Base-by-base conservation (phyloP, 2,113 vertebrate species). In the Phyllostomus discolor region DNA sequence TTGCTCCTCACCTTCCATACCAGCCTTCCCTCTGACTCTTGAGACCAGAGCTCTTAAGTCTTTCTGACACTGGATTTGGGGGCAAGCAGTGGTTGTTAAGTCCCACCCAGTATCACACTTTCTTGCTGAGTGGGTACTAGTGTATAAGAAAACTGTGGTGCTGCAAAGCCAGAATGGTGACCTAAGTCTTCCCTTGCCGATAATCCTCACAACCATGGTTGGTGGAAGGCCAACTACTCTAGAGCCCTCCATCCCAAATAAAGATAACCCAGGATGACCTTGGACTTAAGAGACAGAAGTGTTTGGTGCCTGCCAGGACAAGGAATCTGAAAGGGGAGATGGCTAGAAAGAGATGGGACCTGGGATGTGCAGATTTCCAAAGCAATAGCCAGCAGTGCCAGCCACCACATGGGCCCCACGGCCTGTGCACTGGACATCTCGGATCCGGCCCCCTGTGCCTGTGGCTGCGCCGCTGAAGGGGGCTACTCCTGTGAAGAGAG, bases 401-500 rank as follows among this genome's bases (percentile, higher is more conserved):
- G 99, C 99, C 10, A 99, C 99, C 46, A 99, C 99, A 0, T 99
- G 99, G 11, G 99, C 99, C 28, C 99, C 99, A 1, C 97, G 98
- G 2, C 99, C 99, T 0, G 99, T 99, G 76, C 99, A 99, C 98
- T 99, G 99, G 6, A 99, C 98, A 7, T 99, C 99, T 89, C 99
- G 97, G 96, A 99, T 99, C 15, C 99, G 98, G 19, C 99, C 99
- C 0, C 99, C 99, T 0, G 99, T 99, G 7, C 99, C 99, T 0
- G 99, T 99, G 57, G 99, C 99, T 26, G 99, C 99, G 0, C 99
- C 99, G 3, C 99, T 99, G 98, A 99, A 99, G 0, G 99, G 99
- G 14, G 99, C 99, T 2, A 99, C 99, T 15, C 99, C 99, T 97
- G 59, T 17, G 38, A 86, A 95, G 33, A 97, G n/a, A 96, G 15